Conservation (phyloP, 1,140 invertebrate genomes). For the Drosophila triauraria region DNA sequence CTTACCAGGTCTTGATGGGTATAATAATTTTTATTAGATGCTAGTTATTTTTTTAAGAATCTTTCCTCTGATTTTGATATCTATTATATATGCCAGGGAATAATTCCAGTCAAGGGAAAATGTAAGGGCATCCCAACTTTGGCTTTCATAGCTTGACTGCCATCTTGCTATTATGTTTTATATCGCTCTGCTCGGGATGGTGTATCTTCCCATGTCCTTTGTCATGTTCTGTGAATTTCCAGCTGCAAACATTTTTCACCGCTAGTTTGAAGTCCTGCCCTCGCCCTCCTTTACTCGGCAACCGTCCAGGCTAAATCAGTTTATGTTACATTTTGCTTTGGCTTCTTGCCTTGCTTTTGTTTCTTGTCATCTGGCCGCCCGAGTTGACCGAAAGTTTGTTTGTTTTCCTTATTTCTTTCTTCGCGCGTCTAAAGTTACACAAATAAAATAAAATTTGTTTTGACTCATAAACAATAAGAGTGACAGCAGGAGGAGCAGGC, state of each 20-base stretch:
- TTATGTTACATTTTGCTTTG: conserved; percentile 48
- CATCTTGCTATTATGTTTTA: conserved; percentile 40
- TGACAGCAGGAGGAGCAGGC: conserved; percentile 17
- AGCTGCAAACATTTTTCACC: conserved; percentile 57
- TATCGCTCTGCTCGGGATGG: conserved; percentile 5
- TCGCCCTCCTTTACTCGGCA: background rate
- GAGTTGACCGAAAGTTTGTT: conserved; percentile 18
- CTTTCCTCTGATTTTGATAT: too few species aligned
- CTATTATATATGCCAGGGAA: too few species aligned
- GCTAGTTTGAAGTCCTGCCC: conserved; percentile 27
- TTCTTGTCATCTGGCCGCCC: conserved; percentile 13
- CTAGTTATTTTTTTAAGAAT: too few species aligned
- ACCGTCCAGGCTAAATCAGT: conserved; percentile 36
- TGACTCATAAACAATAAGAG: conserved; percentile 54
- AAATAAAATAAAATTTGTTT: conserved; percentile 54
- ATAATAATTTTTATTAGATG: too few species aligned
- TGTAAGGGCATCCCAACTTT: background rate
- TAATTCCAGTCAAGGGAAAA: too few species aligned
- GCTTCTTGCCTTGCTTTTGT: conserved; percentile 18
- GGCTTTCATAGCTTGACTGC: too few species aligned
- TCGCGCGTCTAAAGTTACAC: conserved; percentile 53
- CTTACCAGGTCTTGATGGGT: background rate
- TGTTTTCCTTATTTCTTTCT: conserved; percentile 31
- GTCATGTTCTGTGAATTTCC: conserved; percentile 43
- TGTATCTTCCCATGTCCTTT: conserved; percentile 48